Evolutionary conservation across 2,888 invertebrate genomes (phyloP).

Genomic region (Clostera curtula): DNA sequence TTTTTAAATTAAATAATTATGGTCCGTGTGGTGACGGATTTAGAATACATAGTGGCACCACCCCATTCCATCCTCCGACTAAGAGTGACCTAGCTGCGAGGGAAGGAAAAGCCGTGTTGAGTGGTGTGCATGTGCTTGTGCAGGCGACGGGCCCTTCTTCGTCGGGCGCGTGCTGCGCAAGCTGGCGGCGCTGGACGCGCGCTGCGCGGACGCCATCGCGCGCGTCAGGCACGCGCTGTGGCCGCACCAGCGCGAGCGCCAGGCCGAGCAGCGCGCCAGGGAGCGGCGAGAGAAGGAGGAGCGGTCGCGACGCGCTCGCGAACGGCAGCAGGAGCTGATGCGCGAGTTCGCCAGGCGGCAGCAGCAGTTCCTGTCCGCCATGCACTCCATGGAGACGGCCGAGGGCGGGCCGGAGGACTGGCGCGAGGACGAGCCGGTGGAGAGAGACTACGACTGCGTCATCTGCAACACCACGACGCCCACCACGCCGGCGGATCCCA

Average conservation of each 20-base stretch:
- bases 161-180: constrained; percentile 86
- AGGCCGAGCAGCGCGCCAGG: constrained; percentile 81
- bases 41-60: too few species aligned
- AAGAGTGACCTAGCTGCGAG: too few species aligned
- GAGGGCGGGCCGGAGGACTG: constrained; percentile 77
- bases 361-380: constrained; percentile 86
- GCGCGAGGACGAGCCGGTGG: constrained; percentile 75
- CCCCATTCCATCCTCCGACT: too few species aligned
- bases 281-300: constrained; percentile 87
- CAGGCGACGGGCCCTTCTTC: constrained; percentile 92
- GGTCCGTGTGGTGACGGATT: too few species aligned
- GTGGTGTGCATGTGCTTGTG: neutral
- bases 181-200: constrained; percentile 81
- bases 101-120: too few species aligned
- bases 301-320: constrained; percentile 87
- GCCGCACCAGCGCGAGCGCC: constrained; percentile 87
- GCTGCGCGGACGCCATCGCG: constrained; percentile 81
- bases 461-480: constrained; percentile 95
- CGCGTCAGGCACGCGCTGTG: constrained; percentile 83
- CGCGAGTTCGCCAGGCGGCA: constrained; percentile 94
- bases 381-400: constrained; percentile 60
- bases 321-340: constrained; percentile 94
- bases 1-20: too few species aligned
- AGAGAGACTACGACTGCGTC: constrained; percentile 92
- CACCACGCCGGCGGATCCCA: constrained; percentile 82